Conservation (phyloP, 2,797 vertebrate genomes). For the Artibeus lituratus region DNA sequence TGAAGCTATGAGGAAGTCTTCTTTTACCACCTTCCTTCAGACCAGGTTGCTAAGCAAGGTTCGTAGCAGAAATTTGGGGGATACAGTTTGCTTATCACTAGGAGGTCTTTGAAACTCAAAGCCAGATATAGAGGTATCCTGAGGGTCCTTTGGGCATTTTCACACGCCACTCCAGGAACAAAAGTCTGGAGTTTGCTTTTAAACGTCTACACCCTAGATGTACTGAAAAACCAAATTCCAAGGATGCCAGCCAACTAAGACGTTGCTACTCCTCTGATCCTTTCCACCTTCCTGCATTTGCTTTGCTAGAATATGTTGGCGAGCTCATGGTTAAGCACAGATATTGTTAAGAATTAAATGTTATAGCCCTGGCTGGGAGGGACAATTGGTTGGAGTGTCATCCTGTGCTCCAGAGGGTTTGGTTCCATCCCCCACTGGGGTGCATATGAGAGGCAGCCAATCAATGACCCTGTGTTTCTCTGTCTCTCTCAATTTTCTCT, state of each 20-base stretch:
- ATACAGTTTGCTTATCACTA: not conserved
- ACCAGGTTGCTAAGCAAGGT: not conserved
- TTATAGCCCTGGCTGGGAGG: too few species aligned
- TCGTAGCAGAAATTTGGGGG: not conserved
- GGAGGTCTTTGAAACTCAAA: not conserved
- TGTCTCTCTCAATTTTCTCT: too few species aligned
- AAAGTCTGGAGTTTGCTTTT: not conserved
- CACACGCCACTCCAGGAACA: not conserved
- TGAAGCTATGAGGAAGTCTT: rapidly evolving
- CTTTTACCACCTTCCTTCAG: not conserved
- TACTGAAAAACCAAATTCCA: not conserved
- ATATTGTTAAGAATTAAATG: not conserved
- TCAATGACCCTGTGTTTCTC: too few species aligned
- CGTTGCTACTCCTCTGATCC: not conserved
- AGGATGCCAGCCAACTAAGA: not conserved
- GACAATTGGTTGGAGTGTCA: too few species aligned
- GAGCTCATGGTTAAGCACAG: not conserved
- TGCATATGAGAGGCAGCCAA: too few species aligned
- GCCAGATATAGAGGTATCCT: not conserved
- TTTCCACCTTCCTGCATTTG: not conserved
- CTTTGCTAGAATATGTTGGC: not conserved
- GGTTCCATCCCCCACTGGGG: too few species aligned
- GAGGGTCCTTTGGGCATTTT: not conserved
- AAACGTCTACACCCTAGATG: not conserved
- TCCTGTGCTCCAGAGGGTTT: too few species aligned